These are phyloP conservation scores for Psittacula cyanocephala DNA, from an alignment of 2,113 vertebrate species.

Conservation along the genomic window DNA sequence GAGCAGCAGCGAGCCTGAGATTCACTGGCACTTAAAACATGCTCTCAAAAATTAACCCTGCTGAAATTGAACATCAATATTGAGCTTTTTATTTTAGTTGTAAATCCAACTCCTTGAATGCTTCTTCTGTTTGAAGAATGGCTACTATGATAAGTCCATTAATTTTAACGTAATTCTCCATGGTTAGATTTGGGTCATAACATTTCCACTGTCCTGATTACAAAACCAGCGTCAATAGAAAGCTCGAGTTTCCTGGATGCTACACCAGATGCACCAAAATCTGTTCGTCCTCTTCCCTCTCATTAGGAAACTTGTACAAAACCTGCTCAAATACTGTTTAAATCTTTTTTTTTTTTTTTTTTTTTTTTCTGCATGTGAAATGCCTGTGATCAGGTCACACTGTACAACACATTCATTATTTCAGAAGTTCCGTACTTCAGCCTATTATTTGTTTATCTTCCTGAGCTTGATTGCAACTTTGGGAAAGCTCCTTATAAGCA, in stretches of 20 bases:
- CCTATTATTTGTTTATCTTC: neutral
- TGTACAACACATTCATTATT: neutral
- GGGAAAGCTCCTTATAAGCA: neutral
- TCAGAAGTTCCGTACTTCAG: neutral
- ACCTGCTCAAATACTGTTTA: neutral
- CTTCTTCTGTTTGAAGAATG: conserved; percentile 28
- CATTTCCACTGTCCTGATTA: neutral
- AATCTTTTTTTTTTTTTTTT: neutral
- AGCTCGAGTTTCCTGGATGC: neutral
- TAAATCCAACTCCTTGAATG: conserved; percentile 44
- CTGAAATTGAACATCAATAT: neutral
- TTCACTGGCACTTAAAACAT: neutral
- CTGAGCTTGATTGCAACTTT: neutral
- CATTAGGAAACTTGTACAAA: neutral
- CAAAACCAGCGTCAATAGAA: conserved; percentile 4
- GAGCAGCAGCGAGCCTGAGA: conserved; percentile 33
- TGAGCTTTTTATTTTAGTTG: conserved; percentile 33
- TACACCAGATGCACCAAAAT: neutral
- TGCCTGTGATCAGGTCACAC: neutral
- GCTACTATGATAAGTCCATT: neutral
- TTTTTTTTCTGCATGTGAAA: neutral
- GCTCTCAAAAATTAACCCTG: conserved; percentile 13
- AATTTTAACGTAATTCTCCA: neutral
- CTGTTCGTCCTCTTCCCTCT: neutral
- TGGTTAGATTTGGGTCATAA: conserved; percentile 13